Percentiles rank a stretch among this genome's conserved stretches.
phyloP scores from a whole-genome alignment of 2,888 invertebrate genomes.

The Zygaena filipendulae region DNA sequence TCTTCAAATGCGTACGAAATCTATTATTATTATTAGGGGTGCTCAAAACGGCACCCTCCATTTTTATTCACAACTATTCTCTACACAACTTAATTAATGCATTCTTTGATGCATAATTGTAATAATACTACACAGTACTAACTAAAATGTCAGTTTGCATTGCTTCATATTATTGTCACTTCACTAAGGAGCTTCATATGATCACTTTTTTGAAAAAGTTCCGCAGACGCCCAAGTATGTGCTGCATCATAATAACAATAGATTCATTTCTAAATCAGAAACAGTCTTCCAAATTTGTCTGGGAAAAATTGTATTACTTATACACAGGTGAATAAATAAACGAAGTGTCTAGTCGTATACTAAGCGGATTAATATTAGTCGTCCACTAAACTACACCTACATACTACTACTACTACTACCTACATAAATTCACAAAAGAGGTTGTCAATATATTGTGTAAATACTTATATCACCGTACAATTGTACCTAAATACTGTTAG shows the following conservation, averaged over 20 bases:
- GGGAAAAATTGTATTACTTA: conserved; percentile 2
- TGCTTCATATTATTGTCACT: conserved; percentile 21
- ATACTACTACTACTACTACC: conserved; percentile 10
- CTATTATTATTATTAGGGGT: conserved; percentile 55
- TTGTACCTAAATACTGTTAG: no score
- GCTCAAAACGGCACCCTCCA: conserved; percentile 66
- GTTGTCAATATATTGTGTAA: no score
- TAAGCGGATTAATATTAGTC: no score
- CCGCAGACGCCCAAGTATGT: no score
- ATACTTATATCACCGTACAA: no score
- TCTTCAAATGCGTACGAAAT: conserved; percentile 54
- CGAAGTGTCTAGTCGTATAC: no score
- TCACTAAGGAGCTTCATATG: conserved; percentile 17
- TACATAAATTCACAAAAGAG: no score
- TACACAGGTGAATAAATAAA: conserved; percentile 19
- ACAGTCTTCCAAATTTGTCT: no score
- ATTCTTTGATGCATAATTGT: no score
- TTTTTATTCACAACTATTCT: conserved; percentile 23
- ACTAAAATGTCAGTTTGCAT: conserved; percentile 51
- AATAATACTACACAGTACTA: no score
- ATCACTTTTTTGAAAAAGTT: conserved; percentile 15
- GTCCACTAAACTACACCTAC: conserved; percentile 5
- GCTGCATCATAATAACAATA: no score
- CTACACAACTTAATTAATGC: conserved; percentile 35
- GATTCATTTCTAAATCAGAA: no score